Conservation (phyloP, 37 sponge, comb jelly and placozoan genomes). For the Petrosia ficiformis region DNA sequence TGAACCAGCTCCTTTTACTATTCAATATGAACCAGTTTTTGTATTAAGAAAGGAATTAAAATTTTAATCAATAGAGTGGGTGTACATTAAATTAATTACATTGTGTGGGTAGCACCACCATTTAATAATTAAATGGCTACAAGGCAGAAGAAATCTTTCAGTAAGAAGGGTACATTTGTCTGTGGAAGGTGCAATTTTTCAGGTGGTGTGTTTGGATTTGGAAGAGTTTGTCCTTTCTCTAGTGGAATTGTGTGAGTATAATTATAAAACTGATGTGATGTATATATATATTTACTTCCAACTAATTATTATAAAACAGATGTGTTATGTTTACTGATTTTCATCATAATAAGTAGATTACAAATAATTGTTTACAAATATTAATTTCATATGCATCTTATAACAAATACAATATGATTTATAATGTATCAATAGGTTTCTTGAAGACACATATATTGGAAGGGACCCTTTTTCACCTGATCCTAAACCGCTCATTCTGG, state of each 20-base stretch:
- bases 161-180: conserved; percentile 52
- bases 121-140: no score
- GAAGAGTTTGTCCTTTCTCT: conserved; percentile 40
- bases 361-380: no score
- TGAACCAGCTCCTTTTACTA: conserved; percentile 40
- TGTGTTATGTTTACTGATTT: no score
- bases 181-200: conserved; percentile 50
- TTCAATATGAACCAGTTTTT: conserved; percentile 73
- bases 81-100: no score
- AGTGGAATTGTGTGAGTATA: conserved; percentile 57
- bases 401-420: background rate
- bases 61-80: no score
- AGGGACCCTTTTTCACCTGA: conserved; percentile 64
- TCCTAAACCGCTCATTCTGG: conserved; percentile 60
- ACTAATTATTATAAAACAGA: no score
- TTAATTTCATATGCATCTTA: no score
- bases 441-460: conserved; percentile 67
- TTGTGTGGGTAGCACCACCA: no score
- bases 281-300: no score
- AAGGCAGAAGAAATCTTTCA: no score
- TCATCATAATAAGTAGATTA: no score
- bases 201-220: conserved; percentile 48
- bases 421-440: conserved; percentile 19
- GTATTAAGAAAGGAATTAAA: conserved; percentile 25
- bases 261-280: background rate